These are phyloP conservation scores for Acrocephalus kingi DNA, from an alignment of 2,113 vertebrate species.

Conservation along the genomic window DNA sequence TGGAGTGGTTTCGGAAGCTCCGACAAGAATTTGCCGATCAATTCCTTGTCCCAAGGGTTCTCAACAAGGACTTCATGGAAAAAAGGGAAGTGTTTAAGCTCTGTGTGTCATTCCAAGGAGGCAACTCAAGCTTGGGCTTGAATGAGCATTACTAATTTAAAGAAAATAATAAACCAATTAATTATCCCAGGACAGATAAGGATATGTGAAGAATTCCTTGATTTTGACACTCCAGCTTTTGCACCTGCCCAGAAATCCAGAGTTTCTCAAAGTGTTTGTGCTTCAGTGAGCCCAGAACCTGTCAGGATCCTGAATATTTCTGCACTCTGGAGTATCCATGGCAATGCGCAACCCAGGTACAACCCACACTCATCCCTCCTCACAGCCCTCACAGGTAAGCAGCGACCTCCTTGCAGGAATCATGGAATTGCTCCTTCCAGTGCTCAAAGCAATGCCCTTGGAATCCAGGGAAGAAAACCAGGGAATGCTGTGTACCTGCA, in stretches of 20 bases:
- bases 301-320: background rate
- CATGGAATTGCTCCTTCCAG: background rate
- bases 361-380: background rate
- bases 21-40: slow-evolving; percentile 79
- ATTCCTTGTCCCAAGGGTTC: slow-evolving; percentile 85
- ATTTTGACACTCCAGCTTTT: background rate
- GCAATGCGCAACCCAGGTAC: background rate
- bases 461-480: background rate
- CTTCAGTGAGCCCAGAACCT: background rate
- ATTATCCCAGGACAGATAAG: background rate
- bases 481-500: slow-evolving; percentile 47
- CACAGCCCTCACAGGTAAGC: background rate
- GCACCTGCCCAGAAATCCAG: background rate
- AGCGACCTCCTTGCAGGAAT: background rate
- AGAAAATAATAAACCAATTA: background rate
- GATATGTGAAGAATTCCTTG: background rate
- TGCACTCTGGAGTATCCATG: background rate
- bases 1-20: slow-evolving; percentile 76
- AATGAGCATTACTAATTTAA: background rate
- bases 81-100: background rate
- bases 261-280: background rate
- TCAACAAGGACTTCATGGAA: slow-evolving; percentile 67
- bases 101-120: background rate
- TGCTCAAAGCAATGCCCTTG: background rate
- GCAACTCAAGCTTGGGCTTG: background rate